These are phyloP conservation scores for Samia ricini DNA, from an alignment of 1,140 invertebrate genomes.

Conservation along the genomic window DNA sequence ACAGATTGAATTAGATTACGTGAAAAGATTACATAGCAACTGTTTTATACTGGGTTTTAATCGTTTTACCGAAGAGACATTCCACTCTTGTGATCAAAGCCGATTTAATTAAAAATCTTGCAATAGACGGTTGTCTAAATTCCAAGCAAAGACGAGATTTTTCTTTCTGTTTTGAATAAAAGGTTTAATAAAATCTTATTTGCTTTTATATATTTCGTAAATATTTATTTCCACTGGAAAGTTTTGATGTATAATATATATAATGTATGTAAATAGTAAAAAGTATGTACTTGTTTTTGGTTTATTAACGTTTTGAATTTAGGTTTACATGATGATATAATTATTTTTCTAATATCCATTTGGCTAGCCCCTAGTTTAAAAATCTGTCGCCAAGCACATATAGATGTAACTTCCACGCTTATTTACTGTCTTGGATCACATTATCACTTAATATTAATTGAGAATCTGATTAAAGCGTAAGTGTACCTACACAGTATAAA, in stretches of 20 bases:
- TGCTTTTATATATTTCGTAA: background rate
- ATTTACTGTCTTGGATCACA: too few relatives aligned
- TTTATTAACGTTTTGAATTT: too few relatives aligned
- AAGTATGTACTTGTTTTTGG: too few relatives aligned
- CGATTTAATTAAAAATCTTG: conserved; percentile 68
- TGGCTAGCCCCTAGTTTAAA: too few relatives aligned
- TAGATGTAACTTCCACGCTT: too few relatives aligned
- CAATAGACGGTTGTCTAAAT: conserved; percentile 63
- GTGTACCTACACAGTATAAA: too few relatives aligned
- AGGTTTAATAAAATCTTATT: conserved; percentile 59
- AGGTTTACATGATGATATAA: too few relatives aligned
- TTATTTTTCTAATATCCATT: too few relatives aligned
- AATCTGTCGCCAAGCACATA: too few relatives aligned
- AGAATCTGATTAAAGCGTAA: too few relatives aligned
- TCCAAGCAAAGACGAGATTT: conserved; percentile 53
- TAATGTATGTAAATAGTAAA: too few relatives aligned
- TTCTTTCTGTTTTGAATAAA: conserved; percentile 45
- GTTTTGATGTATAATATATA: background rate
- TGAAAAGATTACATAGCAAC: conserved; percentile 35
- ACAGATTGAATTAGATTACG: conserved; percentile 6
- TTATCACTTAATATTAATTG: too few relatives aligned
- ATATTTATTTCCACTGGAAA: background rate
- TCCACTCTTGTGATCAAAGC: conserved; percentile 63
- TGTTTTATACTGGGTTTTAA: conserved; percentile 59
- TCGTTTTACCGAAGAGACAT: conserved; percentile 59